Evolutionary conservation across 1,140 invertebrate species (phyloP).

Genomic region (Drosophila tsacasi): DNA sequence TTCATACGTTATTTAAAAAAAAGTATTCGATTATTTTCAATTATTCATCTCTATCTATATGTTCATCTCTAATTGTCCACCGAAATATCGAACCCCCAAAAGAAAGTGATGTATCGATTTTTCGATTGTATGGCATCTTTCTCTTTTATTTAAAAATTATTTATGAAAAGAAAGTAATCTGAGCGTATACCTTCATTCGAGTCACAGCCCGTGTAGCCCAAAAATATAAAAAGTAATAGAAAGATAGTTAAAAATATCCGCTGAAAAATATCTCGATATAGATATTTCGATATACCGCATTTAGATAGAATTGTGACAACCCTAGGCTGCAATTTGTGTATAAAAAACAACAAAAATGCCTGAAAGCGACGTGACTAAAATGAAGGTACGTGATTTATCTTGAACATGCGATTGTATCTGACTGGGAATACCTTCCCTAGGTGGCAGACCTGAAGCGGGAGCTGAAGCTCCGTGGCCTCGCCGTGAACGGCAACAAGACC

Average conservation of each 20-base stretch:
- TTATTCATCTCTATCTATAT: no score
- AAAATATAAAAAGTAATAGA: neutral
- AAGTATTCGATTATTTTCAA: neutral
- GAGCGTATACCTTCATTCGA: neutral
- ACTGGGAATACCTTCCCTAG: slow-evolving; percentile 40
- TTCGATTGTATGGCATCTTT: neutral
- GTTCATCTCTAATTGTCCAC: neutral
- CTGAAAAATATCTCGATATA: neutral
- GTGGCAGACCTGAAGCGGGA: slow-evolving; percentile 92
- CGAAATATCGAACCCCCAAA: neutral
- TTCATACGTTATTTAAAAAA: neutral
- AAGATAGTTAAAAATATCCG: neutral
- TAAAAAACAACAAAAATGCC: slow-evolving; percentile 67
- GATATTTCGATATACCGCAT: neutral
- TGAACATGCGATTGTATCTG: neutral
- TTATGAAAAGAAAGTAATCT: neutral
- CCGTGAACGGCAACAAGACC: slow-evolving; percentile 91
- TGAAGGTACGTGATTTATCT: slow-evolving; percentile 67
- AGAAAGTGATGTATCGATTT: neutral
- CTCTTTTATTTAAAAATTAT: neutral
- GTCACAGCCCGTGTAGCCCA: neutral
- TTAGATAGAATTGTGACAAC: neutral
- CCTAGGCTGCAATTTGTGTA: slow-evolving; percentile 9
- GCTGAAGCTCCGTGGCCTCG: slow-evolving; percentile 91
- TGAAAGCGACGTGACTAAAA: slow-evolving; percentile 81